phyloP scores from a whole-genome alignment of 53 echinoderm and acorn worm genomes.

The Antedon mediterranea region DNA sequence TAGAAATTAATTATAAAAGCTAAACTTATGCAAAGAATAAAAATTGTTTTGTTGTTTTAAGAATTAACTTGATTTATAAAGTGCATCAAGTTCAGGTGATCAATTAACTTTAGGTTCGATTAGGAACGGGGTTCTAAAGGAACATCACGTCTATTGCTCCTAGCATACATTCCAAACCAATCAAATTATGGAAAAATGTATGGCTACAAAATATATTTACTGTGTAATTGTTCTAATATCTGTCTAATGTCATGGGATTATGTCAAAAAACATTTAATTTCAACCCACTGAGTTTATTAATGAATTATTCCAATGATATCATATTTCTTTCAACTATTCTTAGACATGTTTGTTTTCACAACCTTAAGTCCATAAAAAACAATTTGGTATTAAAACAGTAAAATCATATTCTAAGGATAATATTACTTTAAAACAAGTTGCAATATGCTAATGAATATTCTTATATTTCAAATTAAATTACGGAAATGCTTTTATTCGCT shows the following conservation, averaged over 20 bases:
- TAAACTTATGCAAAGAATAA: not conserved
- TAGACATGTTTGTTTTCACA: not conserved
- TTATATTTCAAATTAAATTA: not conserved
- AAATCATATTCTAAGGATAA: not conserved
- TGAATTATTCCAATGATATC: not conserved
- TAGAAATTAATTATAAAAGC: too few relatives aligned
- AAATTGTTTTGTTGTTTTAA: not conserved
- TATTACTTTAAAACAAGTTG: not conserved
- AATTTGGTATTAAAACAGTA: not conserved
- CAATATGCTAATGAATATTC: not conserved
- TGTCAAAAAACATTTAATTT: not conserved
- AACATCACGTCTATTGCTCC: not conserved
- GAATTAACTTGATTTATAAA: not conserved
- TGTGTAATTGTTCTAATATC: not conserved
- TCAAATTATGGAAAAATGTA: not conserved
- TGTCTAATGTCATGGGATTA: not conserved
- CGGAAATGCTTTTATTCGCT: not conserved
- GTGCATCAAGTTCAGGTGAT: not conserved
- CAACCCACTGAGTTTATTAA: not conserved
- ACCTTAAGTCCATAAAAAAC: not conserved
- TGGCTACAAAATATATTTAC: not conserved
- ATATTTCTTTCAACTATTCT: not conserved
- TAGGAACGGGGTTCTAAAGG: not conserved
- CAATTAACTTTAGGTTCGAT: not conserved
- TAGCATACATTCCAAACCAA: not conserved